Evolutionary conservation across 2,888 invertebrate species (phyloP).

Genomic region (Camponotus fellah): DNA sequence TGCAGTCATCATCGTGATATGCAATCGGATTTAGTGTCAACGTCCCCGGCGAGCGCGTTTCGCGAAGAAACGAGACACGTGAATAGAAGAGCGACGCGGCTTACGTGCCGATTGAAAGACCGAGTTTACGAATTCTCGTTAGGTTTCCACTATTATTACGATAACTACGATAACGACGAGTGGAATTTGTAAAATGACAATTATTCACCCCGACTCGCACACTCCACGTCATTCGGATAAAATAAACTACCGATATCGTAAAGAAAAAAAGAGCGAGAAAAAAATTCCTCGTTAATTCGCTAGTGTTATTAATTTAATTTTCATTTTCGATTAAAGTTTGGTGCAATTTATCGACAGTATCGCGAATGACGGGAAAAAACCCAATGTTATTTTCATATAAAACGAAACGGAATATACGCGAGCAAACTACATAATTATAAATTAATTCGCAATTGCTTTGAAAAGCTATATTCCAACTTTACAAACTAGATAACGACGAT

Average conservation of each 20-base stretch:
- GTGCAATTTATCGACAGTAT: not conserved
- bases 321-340: not conserved
- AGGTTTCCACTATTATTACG: not conserved
- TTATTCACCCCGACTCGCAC: not conserved
- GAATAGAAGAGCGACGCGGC: slow-evolving; percentile 21
- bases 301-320: not conserved
- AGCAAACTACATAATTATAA: slow-evolving; percentile 34
- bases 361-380: not conserved
- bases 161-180: not conserved
- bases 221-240: not conserved
- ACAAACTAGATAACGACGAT: not conserved
- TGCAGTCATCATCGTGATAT: slow-evolving; percentile 43
- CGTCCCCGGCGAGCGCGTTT: slow-evolving; percentile 2
- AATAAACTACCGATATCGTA: not conserved
- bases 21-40: slow-evolving; percentile 51
- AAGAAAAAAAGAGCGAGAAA: not conserved
- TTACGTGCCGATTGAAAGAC: slow-evolving; percentile 28
- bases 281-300: not conserved
- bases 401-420: not conserved
- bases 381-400: slow-evolving; percentile 3
- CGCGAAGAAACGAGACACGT: slow-evolving; percentile 25
- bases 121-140: slow-evolving; percentile 14
- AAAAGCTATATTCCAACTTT: not conserved
- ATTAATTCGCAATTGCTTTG: slow-evolving; percentile 21
- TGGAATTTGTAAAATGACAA: slow-evolving; percentile 6